These are phyloP conservation scores for Mungos mungo DNA, from an alignment of 2,113 vertebrate genomes.

Conservation along the genomic window DNA sequence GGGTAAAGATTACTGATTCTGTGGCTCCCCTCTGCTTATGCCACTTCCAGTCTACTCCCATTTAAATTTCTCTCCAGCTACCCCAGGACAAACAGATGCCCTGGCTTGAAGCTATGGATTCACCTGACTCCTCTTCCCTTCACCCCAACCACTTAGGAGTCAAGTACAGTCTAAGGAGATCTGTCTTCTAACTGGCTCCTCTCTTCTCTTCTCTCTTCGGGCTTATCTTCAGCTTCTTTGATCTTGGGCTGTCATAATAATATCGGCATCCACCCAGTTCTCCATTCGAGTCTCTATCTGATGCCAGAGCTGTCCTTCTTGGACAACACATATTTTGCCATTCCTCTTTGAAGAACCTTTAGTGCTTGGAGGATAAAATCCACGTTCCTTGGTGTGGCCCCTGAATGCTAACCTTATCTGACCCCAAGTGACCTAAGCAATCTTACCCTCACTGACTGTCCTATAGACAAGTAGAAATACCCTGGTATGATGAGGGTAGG, in stretches of 20 bases:
- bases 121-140: too few relatives aligned
- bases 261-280: not conserved
- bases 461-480: not conserved
- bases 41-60: rapidly evolving
- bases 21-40: not conserved
- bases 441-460: not conserved
- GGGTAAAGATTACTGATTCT: not conserved
- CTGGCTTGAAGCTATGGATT: not conserved
- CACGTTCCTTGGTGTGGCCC: not conserved
- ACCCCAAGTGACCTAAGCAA: not conserved
- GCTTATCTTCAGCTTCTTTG: not conserved
- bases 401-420: not conserved
- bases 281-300: not conserved
- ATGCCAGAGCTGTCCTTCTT: not conserved
- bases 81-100: not conserved
- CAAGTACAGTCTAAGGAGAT: not conserved
- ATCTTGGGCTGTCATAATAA: rapidly evolving
- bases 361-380: not conserved
- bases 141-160: too few relatives aligned
- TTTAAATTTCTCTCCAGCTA: not conserved
- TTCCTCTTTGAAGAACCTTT: not conserved
- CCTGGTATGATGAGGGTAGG: too few relatives aligned
- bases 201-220: rapidly evolving
- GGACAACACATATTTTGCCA: not conserved
- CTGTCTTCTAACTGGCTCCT: not conserved